Base-by-base conservation (phyloP, 2,888 invertebrate species). In the Sipunculus nudus region DNA sequence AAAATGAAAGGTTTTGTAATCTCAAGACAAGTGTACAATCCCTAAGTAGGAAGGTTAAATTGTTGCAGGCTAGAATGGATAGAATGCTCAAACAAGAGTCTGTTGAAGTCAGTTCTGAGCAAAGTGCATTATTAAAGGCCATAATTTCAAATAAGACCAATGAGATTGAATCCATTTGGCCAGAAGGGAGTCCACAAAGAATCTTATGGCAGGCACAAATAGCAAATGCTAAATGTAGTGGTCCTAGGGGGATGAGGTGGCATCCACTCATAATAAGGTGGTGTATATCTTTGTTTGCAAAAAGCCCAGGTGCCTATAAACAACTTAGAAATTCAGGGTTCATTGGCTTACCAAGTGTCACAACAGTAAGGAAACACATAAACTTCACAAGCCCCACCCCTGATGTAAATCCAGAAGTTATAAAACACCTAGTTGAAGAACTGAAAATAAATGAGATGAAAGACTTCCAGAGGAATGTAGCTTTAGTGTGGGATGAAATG, bases 191-290 rank as follows among this genome's bases (percentile, higher is more conserved):
- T n/a, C n/a, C n/a, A n/a, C n/a, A n/a, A n/a, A n/a, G n/a, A n/a
- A n/a, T n/a, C n/a, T n/a, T n/a, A n/a, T n/a, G n/a, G n/a, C n/a
- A n/a, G n/a, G n/a, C n/a, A n/a, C n/a, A n/a, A n/a, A n/a, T n/a
- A n/a, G n/a, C n/a, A n/a, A n/a, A n/a, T n/a, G n/a, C n/a, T n/a
- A n/a, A n/a, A n/a, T n/a, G n/a, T n/a, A n/a, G n/a, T n/a, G 21
- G 47, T 47, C 25, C 47, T 23, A 10, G 8, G 13, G 49, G 49
- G 8, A 53, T 53, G 53, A 25, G 43, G 19, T 53, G 53, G 53
- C 53, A 43, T 29, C 43, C 53, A 26, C 31, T 53, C n/a, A 53
- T 53, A 38, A 53, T 53, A 4, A 53, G 26, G 23, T 53, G 53
- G 53, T 53, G 53, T 43, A 26, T 53, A 16, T n/a, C n/a, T 10